phyloP scores from a whole-genome alignment of 2,888 invertebrate genomes.

The Orthosia gothica region DNA sequence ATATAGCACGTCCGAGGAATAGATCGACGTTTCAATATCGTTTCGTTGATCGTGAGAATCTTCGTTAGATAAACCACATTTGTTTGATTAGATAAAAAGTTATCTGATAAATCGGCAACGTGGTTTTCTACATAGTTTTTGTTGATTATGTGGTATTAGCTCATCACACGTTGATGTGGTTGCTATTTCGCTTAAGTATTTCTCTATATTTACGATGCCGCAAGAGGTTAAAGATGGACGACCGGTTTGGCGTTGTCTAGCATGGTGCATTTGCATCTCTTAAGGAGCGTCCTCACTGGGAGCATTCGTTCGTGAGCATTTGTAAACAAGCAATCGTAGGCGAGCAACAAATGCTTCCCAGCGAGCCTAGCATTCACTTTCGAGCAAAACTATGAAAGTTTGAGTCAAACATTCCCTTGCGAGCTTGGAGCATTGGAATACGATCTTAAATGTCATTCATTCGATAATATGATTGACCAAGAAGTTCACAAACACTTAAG shows the following conservation, averaged over 20 bases:
- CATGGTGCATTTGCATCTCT: conserved; percentile 49
- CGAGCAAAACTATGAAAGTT: too few species aligned
- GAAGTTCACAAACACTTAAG: too few species aligned
- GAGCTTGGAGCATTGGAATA: too few species aligned
- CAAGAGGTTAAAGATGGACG: conserved; percentile 78
- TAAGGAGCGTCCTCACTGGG: too few species aligned
- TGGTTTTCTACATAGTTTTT: conserved; percentile 33
- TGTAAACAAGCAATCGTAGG: too few species aligned
- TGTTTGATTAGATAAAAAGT: conserved; percentile 74
- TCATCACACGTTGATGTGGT: conserved; percentile 48
- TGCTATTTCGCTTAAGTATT: conserved; percentile 54
- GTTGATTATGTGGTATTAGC: conserved; percentile 47
- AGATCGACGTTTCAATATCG: conserved; percentile 64
- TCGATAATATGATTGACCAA: too few species aligned
- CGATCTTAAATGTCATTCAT: too few species aligned
- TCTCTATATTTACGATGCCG: conserved; percentile 69
- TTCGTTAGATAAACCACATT: conserved; percentile 70
- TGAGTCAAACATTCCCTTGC: too few species aligned
- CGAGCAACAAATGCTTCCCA: too few species aligned
- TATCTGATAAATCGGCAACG: conserved; percentile 46
- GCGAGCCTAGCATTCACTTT: too few species aligned
- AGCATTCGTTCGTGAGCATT: too few species aligned
- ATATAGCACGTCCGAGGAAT: conserved; percentile 65
- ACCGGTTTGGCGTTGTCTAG: conserved; percentile 71
- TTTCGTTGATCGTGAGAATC: conserved; percentile 77